Evolutionary conservation across 1,140 invertebrate genomes (phyloP).

Genomic region (Probaryconus sp.): DNA sequence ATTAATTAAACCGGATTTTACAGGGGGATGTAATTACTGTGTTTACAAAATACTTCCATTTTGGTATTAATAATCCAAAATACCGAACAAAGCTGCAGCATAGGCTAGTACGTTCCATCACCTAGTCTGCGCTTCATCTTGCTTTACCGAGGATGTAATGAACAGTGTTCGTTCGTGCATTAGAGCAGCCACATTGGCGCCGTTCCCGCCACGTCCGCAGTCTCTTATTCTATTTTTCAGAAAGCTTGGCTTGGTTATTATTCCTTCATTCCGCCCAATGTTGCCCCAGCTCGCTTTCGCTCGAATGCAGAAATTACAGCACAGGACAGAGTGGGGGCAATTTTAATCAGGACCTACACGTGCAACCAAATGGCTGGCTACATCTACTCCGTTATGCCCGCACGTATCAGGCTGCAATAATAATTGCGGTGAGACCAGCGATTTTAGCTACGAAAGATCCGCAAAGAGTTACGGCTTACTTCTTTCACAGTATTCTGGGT

Average conservation of each 20-base stretch:
- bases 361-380: slow-evolving; percentile 27
- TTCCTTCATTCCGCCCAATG: slow-evolving; percentile 38
- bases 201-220: slow-evolving; percentile 53
- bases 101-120: slow-evolving; percentile 53
- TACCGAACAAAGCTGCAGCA: slow-evolving; percentile 49
- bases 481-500: slow-evolving; percentile 10
- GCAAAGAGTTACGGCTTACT: not conserved
- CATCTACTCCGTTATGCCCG: slow-evolving; percentile 10
- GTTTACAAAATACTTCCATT: slow-evolving; percentile 39
- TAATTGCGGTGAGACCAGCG: slow-evolving; percentile 28
- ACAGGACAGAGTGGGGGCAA: slow-evolving; percentile 16
- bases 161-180: slow-evolving; percentile 59
- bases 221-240: slow-evolving; percentile 56
- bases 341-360: slow-evolving; percentile 50
- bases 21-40: slow-evolving; percentile 21
- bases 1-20: slow-evolving; percentile 26
- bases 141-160: slow-evolving; percentile 55
- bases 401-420: slow-evolving; percentile 33
- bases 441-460: slow-evolving; percentile 8
- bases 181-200: slow-evolving; percentile 61
- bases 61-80: slow-evolving; percentile 46
- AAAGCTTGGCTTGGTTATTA: slow-evolving; percentile 52
- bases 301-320: slow-evolving; percentile 26
- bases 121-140: slow-evolving; percentile 41
- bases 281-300: slow-evolving; percentile 6